Evolutionary conservation across 2,113 vertebrate genomes (phyloP).

Genomic region (Neofelis nebulosa): DNA sequence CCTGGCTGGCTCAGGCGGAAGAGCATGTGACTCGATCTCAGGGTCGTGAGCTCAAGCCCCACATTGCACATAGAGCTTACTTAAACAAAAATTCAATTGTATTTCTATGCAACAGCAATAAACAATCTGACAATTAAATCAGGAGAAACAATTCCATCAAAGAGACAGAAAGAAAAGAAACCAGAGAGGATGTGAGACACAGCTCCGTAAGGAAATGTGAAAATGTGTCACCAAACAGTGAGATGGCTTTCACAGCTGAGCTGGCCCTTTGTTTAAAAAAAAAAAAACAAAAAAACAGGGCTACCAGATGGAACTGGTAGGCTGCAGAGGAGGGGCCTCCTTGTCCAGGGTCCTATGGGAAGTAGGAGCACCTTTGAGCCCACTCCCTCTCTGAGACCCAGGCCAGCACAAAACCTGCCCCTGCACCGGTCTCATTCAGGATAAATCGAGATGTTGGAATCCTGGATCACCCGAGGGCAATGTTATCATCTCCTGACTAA

Average conservation of each 20-base stretch:
- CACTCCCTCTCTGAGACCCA: neutral
- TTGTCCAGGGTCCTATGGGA: neutral
- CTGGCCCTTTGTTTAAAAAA: neutral
- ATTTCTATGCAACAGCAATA: neutral
- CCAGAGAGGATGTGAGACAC: neutral
- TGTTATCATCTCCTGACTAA: too few species aligned
- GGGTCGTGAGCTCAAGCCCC: neutral
- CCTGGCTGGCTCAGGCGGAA: neutral
- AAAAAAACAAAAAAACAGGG: neutral
- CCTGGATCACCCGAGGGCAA: neutral
- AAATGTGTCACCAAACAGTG: fast-evolving
- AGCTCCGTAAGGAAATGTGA: neutral
- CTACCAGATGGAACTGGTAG: too few species aligned
- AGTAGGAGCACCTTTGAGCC: neutral
- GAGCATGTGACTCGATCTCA: neutral
- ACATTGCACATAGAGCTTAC: neutral
- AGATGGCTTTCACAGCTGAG: neutral
- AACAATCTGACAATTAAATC: neutral
- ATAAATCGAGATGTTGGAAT: neutral
- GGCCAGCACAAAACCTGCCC: neutral
- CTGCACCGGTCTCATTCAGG: neutral
- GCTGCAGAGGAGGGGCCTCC: neutral
- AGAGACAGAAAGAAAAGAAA: neutral
- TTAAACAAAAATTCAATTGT: neutral
- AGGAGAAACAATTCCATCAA: neutral